phyloP scores from a whole-genome alignment of 2,888 invertebrate species.

The Pycnomerus fuliginosus region DNA sequence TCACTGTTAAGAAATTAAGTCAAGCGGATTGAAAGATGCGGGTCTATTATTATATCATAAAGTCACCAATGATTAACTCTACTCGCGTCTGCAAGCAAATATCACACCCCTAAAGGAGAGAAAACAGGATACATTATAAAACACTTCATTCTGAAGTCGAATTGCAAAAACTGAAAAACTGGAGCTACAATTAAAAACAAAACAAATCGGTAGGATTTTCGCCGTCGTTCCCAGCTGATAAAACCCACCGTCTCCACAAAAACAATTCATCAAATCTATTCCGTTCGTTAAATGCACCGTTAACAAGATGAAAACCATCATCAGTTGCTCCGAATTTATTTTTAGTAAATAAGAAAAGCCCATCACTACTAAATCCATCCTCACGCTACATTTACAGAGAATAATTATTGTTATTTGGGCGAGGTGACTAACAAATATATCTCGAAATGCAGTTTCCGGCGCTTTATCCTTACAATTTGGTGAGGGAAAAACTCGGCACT shows the following conservation, averaged over 20 bases:
- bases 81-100: no score
- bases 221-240: slow-evolving; percentile 11
- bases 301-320: slow-evolving; percentile 17
- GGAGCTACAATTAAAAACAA: no score
- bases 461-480: slow-evolving; percentile 1
- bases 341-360: slow-evolving; percentile 17
- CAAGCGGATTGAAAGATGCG: no score
- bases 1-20: no score
- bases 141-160: no score
- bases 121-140: no score
- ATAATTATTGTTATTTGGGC: slow-evolving; percentile 9
- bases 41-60: no score
- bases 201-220: no score
- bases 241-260: slow-evolving; percentile 14
- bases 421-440: slow-evolving; percentile 16
- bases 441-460: slow-evolving; percentile 15
- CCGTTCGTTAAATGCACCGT: slow-evolving; percentile 20
- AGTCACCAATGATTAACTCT: no score
- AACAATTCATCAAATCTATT: slow-evolving; percentile 17
- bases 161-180: no score
- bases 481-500: not conserved
- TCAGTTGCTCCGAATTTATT: slow-evolving; percentile 15
- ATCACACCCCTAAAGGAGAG: no score
- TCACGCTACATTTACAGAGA: slow-evolving; percentile 15
- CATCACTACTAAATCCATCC: slow-evolving; percentile 16